Evolutionary conservation across 2,797 vertebrate genomes (phyloP), one percentile per base, ranked within the genome.

Genomic region (Salmo trutta): DNA sequence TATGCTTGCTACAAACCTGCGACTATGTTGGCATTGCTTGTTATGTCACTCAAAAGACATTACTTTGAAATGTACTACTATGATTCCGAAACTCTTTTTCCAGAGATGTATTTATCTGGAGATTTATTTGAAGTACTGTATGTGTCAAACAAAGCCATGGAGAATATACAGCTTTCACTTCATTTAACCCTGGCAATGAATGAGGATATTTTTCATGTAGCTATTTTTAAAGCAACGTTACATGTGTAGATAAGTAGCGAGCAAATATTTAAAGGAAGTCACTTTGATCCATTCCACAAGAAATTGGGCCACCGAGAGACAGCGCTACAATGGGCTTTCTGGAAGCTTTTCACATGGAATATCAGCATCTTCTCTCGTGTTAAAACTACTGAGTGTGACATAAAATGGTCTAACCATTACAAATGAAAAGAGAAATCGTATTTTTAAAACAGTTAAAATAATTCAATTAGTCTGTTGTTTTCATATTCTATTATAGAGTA

Each of bases 1-100:
- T 71, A 85, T 85, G 91, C 84, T 91, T 74, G 87, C 88, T 90
- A 90, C 90, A 76, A 80, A 92, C 90, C 90, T 88, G 84, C 84
- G 19, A 86, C 83, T 81, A 71, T 82, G 86, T 83, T 83, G 73
- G 68, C 81, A 77, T 81, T 86, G 85, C 83, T 84, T 15, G 3
- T 75, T 53, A 3, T 68, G 24, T 29, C 7, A 31, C 17, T 64
- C 7, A 1, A 29, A 21, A 27, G 16, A 41, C 16, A 51, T 66
- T 76, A 76, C 62, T 17, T 29, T 19, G n/a, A 76, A 67, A 21
- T 68, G 41, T 8, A n/a, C 31, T 24, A 24, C 59, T 24, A 64
- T 72, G 4, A 1, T 72, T 71, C 54, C 51, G 33, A 21, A 33
- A 7, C 41, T 62, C 33, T 17, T 71, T 31, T 51, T 36, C 0